These are phyloP conservation scores for Takifugu ocellatus DNA, from an alignment of 2,797 vertebrate genomes.

Conservation along the genomic window DNA sequence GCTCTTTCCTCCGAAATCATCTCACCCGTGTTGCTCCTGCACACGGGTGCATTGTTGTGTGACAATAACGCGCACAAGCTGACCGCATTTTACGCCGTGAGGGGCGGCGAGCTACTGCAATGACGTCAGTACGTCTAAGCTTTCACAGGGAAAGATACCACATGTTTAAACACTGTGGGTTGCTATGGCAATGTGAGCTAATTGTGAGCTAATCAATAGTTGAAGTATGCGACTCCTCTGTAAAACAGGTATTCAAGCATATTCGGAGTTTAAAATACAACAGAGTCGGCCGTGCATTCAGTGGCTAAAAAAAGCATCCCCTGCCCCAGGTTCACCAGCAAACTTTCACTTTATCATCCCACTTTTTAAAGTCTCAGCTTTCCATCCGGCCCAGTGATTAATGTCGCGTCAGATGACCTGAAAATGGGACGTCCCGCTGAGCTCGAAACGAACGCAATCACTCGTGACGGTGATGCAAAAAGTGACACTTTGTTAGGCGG, in stretches of 20 bases:
- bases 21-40: too few species aligned
- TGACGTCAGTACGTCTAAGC: neutral
- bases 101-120: too few species aligned
- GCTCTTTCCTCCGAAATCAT: too few species aligned
- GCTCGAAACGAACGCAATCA: conserved; percentile 2
- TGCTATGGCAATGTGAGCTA: neutral
- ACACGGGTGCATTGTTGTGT: too few species aligned
- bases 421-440: conserved; percentile 9
- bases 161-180: neutral
- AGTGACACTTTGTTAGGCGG: conserved; percentile 36
- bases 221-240: neutral
- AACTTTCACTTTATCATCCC: too few species aligned
- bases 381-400: neutral
- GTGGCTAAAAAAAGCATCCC: too few species aligned
- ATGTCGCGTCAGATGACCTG: neutral
- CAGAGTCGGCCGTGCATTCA: too few species aligned
- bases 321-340: too few species aligned
- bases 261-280: neutral
- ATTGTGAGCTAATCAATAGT: neutral
- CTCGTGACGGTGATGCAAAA: conserved; percentile 39
- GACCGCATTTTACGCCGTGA: too few species aligned
- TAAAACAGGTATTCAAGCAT: neutral
- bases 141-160: neutral
- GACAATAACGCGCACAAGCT: too few species aligned
- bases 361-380: too few species aligned